A percentile compares a stretch with the other conserved stretches of the same genome.
phyloP scores from a whole-genome alignment of 2,113 vertebrate species.

The Sapajus apella region DNA sequence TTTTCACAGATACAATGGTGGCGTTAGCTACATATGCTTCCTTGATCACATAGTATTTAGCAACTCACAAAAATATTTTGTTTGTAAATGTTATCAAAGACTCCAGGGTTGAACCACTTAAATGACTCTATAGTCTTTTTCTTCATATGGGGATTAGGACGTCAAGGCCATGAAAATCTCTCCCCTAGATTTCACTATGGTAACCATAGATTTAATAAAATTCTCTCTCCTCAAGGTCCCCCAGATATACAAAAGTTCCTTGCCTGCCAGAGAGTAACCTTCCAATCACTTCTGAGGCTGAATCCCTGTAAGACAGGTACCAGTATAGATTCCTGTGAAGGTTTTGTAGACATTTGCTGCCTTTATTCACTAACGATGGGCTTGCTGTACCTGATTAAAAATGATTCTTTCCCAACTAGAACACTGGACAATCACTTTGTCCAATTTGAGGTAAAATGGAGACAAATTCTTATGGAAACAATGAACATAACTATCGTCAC shows the following conservation, averaged over 20 bases:
- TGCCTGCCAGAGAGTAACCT: not conserved
- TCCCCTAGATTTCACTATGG: not conserved
- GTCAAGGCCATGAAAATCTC: not conserved
- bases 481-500: not conserved
- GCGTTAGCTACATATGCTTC: not conserved
- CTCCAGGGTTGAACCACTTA: not conserved
- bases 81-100: not conserved
- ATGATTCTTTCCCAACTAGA: not conserved
- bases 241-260: not conserved
- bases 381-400: constrained; percentile 10
- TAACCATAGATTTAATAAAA: not conserved
- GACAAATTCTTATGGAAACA: not conserved
- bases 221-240: not conserved
- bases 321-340: not conserved
- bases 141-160: not conserved
- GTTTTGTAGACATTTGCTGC: not conserved
- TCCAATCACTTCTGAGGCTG: not conserved
- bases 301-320: not conserved
- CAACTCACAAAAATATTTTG: not conserved
- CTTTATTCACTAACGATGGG: not conserved
- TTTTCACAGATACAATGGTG: not conserved
- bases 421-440: not conserved
- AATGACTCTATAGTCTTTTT: not conserved
- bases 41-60: not conserved
- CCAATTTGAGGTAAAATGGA: not conserved